phyloP scores from a whole-genome alignment of 2,888 invertebrate genomes.

The Leucoma salicis region DNA sequence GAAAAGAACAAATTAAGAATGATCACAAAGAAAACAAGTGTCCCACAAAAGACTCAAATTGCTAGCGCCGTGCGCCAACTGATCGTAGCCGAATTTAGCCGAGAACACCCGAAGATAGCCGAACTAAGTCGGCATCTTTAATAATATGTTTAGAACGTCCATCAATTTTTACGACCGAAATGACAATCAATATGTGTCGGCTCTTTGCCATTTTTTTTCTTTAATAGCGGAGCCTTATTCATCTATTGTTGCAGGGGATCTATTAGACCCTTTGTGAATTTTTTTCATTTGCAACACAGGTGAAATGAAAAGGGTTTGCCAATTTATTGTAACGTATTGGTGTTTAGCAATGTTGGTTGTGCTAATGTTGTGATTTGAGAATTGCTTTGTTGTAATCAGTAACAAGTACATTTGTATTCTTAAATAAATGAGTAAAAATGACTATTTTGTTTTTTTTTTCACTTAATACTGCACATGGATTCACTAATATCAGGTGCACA shows the following conservation, averaged over 20 bases:
- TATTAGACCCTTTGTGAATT: constrained; percentile 52
- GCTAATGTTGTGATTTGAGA: constrained; percentile 32
- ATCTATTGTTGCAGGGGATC: constrained; percentile 65
- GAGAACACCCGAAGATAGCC: constrained; percentile 18
- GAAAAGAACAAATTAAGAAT: too few relatives aligned
- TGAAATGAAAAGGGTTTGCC: constrained; percentile 54
- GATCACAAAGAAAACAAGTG: background rate
- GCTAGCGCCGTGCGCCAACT: constrained; percentile 45
- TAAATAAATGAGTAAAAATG: background rate
- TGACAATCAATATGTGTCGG: constrained; percentile 56
- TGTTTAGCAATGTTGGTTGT: constrained; percentile 23
- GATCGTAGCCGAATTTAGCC: constrained; percentile 13
- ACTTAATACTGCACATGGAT: too few relatives aligned
- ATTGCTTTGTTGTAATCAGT: constrained; percentile 14
- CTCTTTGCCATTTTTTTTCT: constrained; percentile 61
- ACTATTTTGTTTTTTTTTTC: background rate
- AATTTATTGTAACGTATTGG: constrained; percentile 33
- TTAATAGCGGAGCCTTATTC: constrained; percentile 50
- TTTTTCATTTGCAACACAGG: constrained; percentile 54
- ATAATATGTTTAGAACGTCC: constrained; percentile 49
- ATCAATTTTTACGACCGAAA: constrained; percentile 57
- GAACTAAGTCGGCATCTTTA: constrained; percentile 29
- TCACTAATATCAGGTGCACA: too few relatives aligned
- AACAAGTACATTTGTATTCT: constrained; percentile 1
- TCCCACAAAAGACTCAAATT: background rate